These are phyloP conservation scores for Luperina nickerlii DNA, from an alignment of 2,888 invertebrate species.

Conservation along the genomic window DNA sequence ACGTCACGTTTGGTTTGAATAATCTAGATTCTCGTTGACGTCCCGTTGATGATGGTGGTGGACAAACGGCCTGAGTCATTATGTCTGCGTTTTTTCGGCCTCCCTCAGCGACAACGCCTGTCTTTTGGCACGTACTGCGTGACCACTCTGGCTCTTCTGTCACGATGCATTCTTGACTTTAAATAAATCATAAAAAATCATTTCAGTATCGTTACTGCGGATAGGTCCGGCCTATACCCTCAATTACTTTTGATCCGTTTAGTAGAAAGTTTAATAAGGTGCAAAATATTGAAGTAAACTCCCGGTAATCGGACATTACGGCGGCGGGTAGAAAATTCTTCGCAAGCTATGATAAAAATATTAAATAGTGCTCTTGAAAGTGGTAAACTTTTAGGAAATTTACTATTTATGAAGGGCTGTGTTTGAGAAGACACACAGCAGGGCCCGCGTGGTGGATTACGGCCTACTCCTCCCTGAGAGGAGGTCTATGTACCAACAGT, in stretches of 20 bases:
- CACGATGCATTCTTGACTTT: too few species aligned
- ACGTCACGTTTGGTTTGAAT: too few species aligned
- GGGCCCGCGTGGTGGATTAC: too few species aligned
- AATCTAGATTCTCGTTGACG: too few species aligned
- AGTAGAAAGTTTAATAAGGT: constrained; percentile 63
- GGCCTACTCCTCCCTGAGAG: too few species aligned
- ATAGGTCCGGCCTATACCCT: constrained; percentile 39
- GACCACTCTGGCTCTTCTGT: not conserved
- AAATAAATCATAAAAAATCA: not conserved
- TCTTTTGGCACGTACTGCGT: not conserved
- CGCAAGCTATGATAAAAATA: not conserved
- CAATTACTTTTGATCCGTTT: constrained; percentile 58
- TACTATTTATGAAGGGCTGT: not conserved
- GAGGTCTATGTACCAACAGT: too few species aligned
- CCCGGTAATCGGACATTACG: constrained; percentile 45
- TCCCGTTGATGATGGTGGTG: too few species aligned
- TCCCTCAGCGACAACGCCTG: not conserved
- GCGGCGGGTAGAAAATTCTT: constrained; percentile 11
- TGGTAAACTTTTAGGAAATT: not conserved
- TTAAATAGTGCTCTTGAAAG: not conserved
- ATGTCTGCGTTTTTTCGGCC: not conserved
- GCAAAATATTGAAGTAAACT: constrained; percentile 56
- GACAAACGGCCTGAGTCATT: too few species aligned
- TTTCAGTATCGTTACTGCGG: constrained; percentile 40
- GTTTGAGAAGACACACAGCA: not conserved